Evolutionary conservation across 1,140 invertebrate genomes (phyloP).

Genomic region (Pseudobourletiella spinata): DNA sequence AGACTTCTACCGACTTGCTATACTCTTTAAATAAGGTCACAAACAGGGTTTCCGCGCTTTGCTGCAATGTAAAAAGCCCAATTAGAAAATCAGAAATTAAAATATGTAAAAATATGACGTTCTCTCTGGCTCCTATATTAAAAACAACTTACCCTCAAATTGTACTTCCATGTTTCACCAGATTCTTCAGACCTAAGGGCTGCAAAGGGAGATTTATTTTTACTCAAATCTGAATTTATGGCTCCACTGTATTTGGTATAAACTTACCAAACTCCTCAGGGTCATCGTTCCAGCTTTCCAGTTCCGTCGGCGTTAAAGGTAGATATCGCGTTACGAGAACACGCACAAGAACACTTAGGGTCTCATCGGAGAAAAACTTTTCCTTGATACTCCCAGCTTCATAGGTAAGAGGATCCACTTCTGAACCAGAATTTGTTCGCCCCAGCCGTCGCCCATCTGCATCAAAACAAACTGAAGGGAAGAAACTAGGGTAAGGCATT

Average conservation of each 20-base stretch:
- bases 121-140: neutral
- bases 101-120: too few species aligned
- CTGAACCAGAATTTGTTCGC: constrained; percentile 3
- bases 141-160: constrained; percentile 57
- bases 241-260: too few species aligned
- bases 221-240: neutral
- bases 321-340: constrained; percentile 83
- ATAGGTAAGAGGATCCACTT: constrained; percentile 42
- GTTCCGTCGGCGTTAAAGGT: constrained; percentile 67
- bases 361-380: constrained; percentile 60
- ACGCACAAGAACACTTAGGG: constrained; percentile 65
- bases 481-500: too few species aligned
- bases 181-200: constrained; percentile 56
- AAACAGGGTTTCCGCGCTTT: constrained; percentile 79
- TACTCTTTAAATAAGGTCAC: constrained; percentile 73
- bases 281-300: constrained; percentile 80
- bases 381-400: constrained; percentile 60
- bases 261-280: constrained; percentile 72
- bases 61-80: constrained; percentile 52
- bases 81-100: constrained; percentile 13
- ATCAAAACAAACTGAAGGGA: too few species aligned
- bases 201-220: neutral
- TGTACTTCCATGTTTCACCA: constrained; percentile 87
- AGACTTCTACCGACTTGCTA: constrained; percentile 55
- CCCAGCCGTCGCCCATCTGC: constrained; percentile 11